Evolutionary conservation across 2,113 vertebrate species (phyloP).

Genomic region (Phalacrocorax aristotelis): DNA sequence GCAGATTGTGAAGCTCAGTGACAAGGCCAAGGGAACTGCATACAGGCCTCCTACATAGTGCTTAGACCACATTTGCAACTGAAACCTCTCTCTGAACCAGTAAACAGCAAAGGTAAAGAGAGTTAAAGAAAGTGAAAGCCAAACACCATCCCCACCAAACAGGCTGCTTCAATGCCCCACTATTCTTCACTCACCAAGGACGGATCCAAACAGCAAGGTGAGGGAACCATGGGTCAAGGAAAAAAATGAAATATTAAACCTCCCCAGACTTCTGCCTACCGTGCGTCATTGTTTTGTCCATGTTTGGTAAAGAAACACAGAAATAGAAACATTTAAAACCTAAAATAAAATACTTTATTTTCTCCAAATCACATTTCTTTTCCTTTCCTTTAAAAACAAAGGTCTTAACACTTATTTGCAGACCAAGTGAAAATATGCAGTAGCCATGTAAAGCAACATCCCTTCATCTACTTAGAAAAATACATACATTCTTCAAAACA

Average conservation of each 20-base stretch:
- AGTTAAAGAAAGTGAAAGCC: not conserved
- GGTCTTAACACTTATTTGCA: not conserved
- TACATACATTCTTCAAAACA: not conserved
- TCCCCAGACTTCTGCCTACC: not conserved
- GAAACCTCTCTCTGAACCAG: not conserved
- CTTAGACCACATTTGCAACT: rapidly evolving
- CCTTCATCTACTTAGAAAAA: not conserved
- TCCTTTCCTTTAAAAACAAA: not conserved
- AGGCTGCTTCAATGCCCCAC: not conserved
- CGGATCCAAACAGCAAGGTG: not conserved
- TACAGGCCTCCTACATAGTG: not conserved
- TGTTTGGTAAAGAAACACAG: not conserved
- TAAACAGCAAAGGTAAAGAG: not conserved
- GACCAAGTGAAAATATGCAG: not conserved
- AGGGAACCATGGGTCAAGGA: not conserved
- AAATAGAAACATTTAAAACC: not conserved
- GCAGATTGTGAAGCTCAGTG: rapidly evolving
- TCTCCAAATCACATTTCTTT: not conserved
- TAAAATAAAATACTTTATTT: conserved; percentile 21
- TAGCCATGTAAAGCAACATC: not conserved
- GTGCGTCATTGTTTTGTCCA: not conserved
- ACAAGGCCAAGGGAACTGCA: not conserved
- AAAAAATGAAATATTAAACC: not conserved
- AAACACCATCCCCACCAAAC: not conserved
- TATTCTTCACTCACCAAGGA: not conserved